A percentile compares a stretch with the other conserved stretches of the same genome.
These are phyloP conservation scores for Typhlichthys subterraneus DNA, from an alignment of 2,797 vertebrate genomes.

Conservation along the genomic window DNA sequence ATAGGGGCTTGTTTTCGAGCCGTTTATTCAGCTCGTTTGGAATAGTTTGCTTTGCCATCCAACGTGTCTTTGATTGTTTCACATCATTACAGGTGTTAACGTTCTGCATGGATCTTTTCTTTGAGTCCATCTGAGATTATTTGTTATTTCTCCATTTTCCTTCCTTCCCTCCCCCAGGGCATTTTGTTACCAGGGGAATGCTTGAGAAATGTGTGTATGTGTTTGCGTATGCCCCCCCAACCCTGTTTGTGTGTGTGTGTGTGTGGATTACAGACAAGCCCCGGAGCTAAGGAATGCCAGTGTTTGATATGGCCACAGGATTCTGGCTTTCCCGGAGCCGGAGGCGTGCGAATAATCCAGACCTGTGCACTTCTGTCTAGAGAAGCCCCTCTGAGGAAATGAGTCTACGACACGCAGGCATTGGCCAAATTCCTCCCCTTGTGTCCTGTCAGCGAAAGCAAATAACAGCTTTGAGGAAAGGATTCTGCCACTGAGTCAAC, in stretches of 20 bases:
- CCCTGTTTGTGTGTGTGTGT: not conserved
- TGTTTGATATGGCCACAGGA: slow-evolving; percentile 55
- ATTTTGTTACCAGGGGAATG: slow-evolving; percentile 31
- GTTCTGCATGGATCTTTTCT: slow-evolving; percentile 5
- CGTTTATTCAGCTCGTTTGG: slow-evolving; percentile 28
- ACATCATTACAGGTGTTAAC: slow-evolving; percentile 21
- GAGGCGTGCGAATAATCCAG: slow-evolving; percentile 49
- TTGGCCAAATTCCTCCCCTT: slow-evolving; percentile 72
- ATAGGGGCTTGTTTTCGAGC: slow-evolving; percentile 11
- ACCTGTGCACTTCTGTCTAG: slow-evolving; percentile 57
- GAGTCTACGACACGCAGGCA: slow-evolving; percentile 58
- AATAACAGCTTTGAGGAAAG: slow-evolving; percentile 65
- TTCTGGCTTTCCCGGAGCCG: slow-evolving; percentile 41
- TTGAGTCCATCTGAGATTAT: not conserved
- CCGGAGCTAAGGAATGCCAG: slow-evolving; percentile 27
- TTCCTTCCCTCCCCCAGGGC: slow-evolving; percentile 1
- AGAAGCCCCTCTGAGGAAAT: slow-evolving; percentile 64
- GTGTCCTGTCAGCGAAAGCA: slow-evolving; percentile 69
- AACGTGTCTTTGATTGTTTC: slow-evolving; percentile 24
- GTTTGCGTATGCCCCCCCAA: not conserved
- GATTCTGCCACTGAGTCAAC: slow-evolving; percentile 63
- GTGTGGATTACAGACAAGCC: slow-evolving; percentile 17
- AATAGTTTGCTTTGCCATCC: slow-evolving; percentile 24
- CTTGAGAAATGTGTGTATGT: slow-evolving; percentile 17
- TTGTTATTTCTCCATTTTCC: slow-evolving; percentile 17